A percentile compares a stretch with the other conserved stretches of the same genome.
Conservation (phyloP, 1,140 invertebrate genomes). For the Orussus abietinus region DNA sequence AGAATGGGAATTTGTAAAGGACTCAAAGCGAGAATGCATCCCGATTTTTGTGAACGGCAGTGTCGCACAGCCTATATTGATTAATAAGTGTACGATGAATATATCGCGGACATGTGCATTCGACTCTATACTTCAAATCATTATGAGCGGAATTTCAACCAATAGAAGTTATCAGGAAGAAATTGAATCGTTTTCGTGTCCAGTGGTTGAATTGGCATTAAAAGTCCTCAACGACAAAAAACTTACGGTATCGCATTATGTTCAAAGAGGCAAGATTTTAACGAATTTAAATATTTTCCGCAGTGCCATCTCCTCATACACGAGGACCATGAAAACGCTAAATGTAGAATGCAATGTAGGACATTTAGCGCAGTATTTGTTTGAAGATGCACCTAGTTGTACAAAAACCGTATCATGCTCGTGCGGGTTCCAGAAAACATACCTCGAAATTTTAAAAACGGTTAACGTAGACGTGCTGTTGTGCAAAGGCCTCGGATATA, state of each 20-base stretch:
- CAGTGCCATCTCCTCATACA: background rate
- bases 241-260: constrained; percentile 3
- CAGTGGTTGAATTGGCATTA: background rate
- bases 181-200: background rate
- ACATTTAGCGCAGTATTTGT: constrained; percentile 8
- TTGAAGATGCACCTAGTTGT: constrained; percentile 4
- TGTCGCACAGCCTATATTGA: background rate
- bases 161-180: constrained; percentile 5
- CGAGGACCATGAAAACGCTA: background rate
- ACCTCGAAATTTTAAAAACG: background rate
- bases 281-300: background rate
- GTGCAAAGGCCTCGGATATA: constrained; percentile 3
- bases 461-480: constrained; percentile 11
- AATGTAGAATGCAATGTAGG: constrained; percentile 9
- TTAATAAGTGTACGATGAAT: background rate
- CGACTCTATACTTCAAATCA: constrained; percentile 11
- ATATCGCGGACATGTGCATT: constrained; percentile 5
- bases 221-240: constrained; percentile 3
- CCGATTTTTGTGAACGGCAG: constrained; percentile 9
- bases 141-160: constrained; percentile 1
- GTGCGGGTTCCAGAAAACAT: constrained; percentile 7
- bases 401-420: background rate
- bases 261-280: background rate
- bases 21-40: constrained; percentile 1
- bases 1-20: constrained; percentile 10